phyloP scores from a whole-genome alignment of 2,797 vertebrate species.

The Acrossocheilus wenchowensis region DNA sequence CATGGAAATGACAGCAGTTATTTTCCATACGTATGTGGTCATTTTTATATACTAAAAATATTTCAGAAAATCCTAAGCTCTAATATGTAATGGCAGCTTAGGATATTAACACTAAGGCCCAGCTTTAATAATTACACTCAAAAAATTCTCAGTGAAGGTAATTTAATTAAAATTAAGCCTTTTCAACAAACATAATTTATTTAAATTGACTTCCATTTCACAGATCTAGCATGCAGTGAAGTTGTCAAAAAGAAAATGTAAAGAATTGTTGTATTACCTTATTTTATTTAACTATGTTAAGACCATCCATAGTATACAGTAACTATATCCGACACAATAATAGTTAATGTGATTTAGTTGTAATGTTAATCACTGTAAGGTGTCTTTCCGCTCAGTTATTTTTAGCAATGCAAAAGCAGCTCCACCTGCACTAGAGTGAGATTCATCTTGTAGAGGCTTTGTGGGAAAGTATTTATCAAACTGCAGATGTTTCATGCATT shows the following conservation, averaged over 20 bases:
- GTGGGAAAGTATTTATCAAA: constrained; percentile 21
- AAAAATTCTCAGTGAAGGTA: not conserved
- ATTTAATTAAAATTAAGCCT: not conserved
- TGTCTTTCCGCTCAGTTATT: constrained; percentile 30
- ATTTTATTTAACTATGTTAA: not conserved
- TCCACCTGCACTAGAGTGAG: constrained; percentile 33
- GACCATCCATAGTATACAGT: not conserved
- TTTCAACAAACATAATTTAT: not conserved
- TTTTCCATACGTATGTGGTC: not conserved
- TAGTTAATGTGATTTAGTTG: not conserved
- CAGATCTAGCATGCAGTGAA: not conserved
- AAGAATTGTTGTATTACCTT: not conserved
- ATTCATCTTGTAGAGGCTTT: constrained; percentile 21
- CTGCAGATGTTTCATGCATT: not conserved
- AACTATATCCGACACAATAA: not conserved
- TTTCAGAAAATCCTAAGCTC: not conserved
- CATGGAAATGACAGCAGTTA: not conserved
- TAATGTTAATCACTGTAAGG: not conserved
- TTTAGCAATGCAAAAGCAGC: constrained; percentile 19
- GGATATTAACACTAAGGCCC: too few species aligned
- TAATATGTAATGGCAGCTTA: not conserved
- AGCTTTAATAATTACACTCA: not conserved
- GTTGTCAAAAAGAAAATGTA: not conserved
- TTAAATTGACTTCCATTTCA: not conserved
- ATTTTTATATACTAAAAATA: not conserved